A percentile compares a stretch with the other conserved stretches of the same genome.
Conservation (phyloP, 2,113 vertebrate genomes). For the Lepus europaeus region DNA sequence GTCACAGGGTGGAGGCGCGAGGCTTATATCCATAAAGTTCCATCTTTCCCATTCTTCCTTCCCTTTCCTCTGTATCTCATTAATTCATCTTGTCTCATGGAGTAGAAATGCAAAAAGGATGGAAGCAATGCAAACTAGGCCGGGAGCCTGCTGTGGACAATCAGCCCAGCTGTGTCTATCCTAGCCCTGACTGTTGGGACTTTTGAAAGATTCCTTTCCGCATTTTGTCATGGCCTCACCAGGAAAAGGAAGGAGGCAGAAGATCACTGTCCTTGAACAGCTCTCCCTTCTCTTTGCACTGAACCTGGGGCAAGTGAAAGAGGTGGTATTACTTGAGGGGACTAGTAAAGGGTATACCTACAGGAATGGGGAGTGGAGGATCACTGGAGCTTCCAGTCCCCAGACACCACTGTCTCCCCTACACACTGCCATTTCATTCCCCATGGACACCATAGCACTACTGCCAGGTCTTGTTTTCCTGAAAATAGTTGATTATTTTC, state of each 20-base stretch:
- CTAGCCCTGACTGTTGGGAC: background rate
- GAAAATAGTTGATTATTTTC: background rate
- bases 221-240: background rate
- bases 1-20: background rate
- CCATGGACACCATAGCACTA: background rate
- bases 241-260: background rate
- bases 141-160: background rate
- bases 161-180: background rate
- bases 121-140: background rate
- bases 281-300: background rate
- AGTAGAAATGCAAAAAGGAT: slow-evolving; percentile 42
- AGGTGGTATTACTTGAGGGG: background rate
- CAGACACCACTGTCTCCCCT: background rate
- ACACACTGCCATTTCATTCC: background rate
- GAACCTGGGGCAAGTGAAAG: background rate
- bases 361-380: background rate
- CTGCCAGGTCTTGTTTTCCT: background rate
- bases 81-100: slow-evolving; percentile 27
- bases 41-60: background rate
- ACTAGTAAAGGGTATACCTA: background rate
- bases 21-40: background rate
- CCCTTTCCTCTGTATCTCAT: background rate
- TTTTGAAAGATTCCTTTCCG: background rate
- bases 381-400: background rate
- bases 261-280: background rate